Evolutionary conservation across 2,113 vertebrate genomes (phyloP), one percentile per base, ranked within the genome.

Genomic region (Cyprinodon variegatus): DNA sequence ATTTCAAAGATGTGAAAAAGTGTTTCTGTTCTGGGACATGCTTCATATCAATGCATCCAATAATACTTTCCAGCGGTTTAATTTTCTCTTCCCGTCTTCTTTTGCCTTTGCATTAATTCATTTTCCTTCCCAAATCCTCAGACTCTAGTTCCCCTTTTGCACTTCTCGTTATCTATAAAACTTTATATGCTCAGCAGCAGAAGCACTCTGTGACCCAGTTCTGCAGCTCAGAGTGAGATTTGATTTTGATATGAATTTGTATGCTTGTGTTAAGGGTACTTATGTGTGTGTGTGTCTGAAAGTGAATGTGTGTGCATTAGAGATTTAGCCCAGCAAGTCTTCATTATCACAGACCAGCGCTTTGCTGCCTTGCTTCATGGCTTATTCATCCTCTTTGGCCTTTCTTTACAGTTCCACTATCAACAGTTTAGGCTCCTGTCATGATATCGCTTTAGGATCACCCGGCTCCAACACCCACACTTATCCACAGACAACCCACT

Each of bases 171-270:
- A 86, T 92, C 86, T 72, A 36, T 41, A 39, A 83, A 91, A 85
- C 81, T 82, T 87, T 72, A 65, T 82, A 65, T 74, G 59, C 79
- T 79, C 83, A 69, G 72, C 78, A 57, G 65, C 77, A 86, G 86
- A 87, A 77, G 74, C 83, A 81, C 85, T 83, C 72, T 71, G 66
- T 88, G 91, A 89, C 90, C 90, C 85, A 91, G 70, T 90, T 90
- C 83, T 79, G 45, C 80, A 70, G 74, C 82, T 73, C 78, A 73
- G 78, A 90, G 79, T 80, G 69, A 90, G 83, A 87, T 90, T 86
- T 89, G 82, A 90, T 88, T 87, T 78, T 86, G 90, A 90, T 90
- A 84, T 76, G 73, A 88, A 81, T 84, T 83, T 83, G 71, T 82
- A 66, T 83, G 79, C 78, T 72, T 68, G 76, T 72, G 82, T 53